Percentiles rank a stretch among this genome's conserved stretches.
Evolutionary conservation across 2,797 vertebrate genomes (phyloP).

Genomic region (Perodicticus potto): DNA sequence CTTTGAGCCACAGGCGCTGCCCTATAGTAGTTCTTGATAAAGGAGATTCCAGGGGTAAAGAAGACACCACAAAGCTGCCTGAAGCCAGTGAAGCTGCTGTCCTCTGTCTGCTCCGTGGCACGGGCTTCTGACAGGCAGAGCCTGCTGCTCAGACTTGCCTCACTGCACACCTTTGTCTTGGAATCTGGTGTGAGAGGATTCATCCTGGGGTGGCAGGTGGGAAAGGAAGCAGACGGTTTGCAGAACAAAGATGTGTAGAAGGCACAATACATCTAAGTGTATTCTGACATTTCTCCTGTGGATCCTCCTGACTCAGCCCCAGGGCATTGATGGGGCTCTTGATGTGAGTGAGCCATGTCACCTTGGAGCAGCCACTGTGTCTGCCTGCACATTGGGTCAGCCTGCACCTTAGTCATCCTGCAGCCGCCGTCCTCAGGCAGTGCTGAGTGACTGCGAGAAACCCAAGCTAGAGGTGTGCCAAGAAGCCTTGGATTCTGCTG

Average conservation of each 20-base stretch:
- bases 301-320: neutral
- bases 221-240: neutral
- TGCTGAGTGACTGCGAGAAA: neutral
- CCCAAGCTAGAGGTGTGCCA: neutral
- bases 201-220: neutral
- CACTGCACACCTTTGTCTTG: neutral
- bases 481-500: neutral
- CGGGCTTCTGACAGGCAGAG: neutral
- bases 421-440: neutral
- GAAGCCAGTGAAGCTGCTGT: neutral
- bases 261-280: neutral
- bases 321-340: neutral
- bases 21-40: neutral
- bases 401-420: neutral
- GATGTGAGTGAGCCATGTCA: neutral
- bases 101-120: neutral
- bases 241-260: neutral
- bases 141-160: neutral
- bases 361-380: neutral
- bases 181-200: neutral
- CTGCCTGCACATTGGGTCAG: neutral
- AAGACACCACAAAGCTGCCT: neutral
- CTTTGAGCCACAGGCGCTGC: no score
- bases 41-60: neutral
- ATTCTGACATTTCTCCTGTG: neutral